These are phyloP conservation scores for Amitus sp. DNA, from an alignment of 2,888 invertebrate genomes.

Conservation along the genomic window DNA sequence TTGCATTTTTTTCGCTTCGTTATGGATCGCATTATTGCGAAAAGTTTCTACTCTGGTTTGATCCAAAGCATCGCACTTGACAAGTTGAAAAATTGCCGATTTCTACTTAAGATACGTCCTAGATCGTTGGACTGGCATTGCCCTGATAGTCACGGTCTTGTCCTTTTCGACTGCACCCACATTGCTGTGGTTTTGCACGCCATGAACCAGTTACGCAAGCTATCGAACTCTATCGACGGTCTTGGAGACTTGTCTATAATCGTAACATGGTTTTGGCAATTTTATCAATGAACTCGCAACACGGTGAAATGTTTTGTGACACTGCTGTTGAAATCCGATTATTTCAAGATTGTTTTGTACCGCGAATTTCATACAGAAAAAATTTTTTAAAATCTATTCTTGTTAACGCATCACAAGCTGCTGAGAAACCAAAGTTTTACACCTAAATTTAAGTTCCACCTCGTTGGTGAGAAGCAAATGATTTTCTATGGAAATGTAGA, in stretches of 20 bases:
- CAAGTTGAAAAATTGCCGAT: background rate
- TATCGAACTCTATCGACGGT: conserved; percentile 1
- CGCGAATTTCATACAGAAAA: no score
- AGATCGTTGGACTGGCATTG: background rate
- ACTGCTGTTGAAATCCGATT: background rate
- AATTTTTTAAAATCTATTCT: no score
- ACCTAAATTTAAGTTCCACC: no score
- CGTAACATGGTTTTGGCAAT: conserved; percentile 1
- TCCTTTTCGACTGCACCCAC: conserved; percentile 7
- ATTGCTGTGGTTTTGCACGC: background rate
- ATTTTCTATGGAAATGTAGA: no score
- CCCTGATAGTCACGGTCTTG: background rate
- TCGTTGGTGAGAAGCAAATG: no score
- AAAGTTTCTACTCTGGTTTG: background rate
- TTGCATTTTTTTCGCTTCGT: conserved; percentile 5
- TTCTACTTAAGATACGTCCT: background rate
- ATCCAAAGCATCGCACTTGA: background rate
- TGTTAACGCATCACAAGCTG: no score
- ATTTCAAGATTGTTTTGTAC: no score
- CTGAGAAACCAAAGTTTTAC: no score
- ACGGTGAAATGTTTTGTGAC: background rate
- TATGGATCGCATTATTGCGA: background rate
- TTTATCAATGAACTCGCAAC: background rate
- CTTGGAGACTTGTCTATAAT: conserved; percentile 1
- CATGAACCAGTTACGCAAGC: background rate